Base-by-base conservation (phyloP, 1,140 invertebrate genomes). In the Zaprionus taronus region DNA sequence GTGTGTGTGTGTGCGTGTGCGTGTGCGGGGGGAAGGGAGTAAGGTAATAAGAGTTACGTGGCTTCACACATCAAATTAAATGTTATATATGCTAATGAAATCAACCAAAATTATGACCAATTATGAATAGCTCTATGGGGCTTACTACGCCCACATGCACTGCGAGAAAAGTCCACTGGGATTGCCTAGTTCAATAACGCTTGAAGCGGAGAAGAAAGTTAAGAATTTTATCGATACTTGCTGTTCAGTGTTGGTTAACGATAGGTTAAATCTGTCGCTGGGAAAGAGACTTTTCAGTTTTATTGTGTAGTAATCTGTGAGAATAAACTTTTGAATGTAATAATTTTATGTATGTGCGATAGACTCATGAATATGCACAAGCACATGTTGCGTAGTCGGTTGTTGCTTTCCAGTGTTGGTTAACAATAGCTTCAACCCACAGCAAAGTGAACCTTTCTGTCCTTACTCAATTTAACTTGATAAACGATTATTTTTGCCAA, bases 71-170 rank as follows among this genome's bases (percentile, higher is more conserved):
- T 89, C 74, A 87, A 90, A 81, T 89, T 77, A 90, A 89, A 90
- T 74, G 83, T 73, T 87, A 80, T 80, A 87, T 87, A 87, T 86
- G 83, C 83, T 87, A 86, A 87, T 84, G 81, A 90, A 89, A 89
- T 89, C 84, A 89, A 74, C 81, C 75, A 84, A 89, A 89, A 89
- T 87, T 89, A 89, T 89, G 85, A 87, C 78, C 84, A 87, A 84
- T 89, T 90, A 89, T 81, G 79, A 87, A 86, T 87, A 87, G 80
- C 66, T 86, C 82, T 83, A 85, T 86, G 24, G 72, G 76, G 73
- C 79, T 79, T 77, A 61, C 55, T 67, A 69, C 55, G 70, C 17
- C 55, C 67, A 41, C n/a, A 22, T 28, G 15, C 20, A 15, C 49
- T 63, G 31, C 66, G 12, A 5, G 24, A 62, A 36, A 56, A 20